phyloP scores from a whole-genome alignment of 1,140 invertebrate genomes.

The Aradophagus sp. region DNA sequence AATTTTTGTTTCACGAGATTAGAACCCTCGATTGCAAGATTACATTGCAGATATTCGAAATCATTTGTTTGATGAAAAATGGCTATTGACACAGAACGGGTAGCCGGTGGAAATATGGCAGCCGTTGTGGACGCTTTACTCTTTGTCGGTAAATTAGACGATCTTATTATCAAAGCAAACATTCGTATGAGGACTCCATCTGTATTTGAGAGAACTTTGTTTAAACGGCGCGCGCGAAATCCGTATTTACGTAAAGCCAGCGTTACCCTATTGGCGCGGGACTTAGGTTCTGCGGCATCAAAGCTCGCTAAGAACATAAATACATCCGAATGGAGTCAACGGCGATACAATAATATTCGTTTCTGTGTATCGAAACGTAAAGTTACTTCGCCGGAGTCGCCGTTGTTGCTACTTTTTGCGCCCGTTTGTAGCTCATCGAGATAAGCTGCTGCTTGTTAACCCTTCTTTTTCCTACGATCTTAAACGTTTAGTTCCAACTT shows the following conservation, averaged over 20 bases:
- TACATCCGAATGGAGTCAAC: conserved; percentile 55
- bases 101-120: conserved; percentile 22
- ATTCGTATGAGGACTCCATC: conserved; percentile 69
- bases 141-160: conserved; percentile 71
- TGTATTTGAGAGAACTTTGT: conserved; percentile 73
- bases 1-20: too few species aligned
- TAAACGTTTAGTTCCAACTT: too few species aligned
- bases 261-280: conserved; percentile 62
- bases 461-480: too few species aligned
- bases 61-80: conserved; percentile 8
- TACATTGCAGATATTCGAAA: too few species aligned
- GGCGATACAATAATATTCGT: conserved; percentile 34
- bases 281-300: conserved; percentile 59
- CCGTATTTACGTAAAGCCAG: conserved; percentile 73
- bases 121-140: conserved; percentile 52
- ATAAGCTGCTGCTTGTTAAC: neutral
- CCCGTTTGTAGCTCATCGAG: neutral
- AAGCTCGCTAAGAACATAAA: conserved; percentile 65
- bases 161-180: conserved; percentile 72
- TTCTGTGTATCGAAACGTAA: conserved; percentile 31
- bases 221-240: conserved; percentile 73
- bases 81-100: conserved; percentile 18
- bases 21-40: too few species aligned
- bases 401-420: conserved; percentile 19
- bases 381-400: conserved; percentile 26